Evolutionary conservation across 2,113 vertebrate genomes (phyloP).

Genomic region (Myocastor coypus): DNA sequence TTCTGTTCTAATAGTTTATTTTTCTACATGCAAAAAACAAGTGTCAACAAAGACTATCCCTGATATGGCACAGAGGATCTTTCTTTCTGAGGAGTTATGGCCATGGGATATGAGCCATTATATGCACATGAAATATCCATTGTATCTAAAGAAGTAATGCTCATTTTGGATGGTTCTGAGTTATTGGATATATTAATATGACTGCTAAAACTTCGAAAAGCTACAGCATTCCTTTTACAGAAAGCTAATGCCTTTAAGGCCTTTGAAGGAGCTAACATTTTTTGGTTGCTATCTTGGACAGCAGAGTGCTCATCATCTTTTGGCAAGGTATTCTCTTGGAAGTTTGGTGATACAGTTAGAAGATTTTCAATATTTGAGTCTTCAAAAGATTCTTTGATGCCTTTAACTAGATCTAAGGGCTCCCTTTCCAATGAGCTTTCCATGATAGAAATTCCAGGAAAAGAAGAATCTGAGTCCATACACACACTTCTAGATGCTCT

Average conservation of each 20-base stretch:
- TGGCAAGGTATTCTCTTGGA: constrained; percentile 40
- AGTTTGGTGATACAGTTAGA: constrained; percentile 50
- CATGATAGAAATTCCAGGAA: constrained; percentile 87
- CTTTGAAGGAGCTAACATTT: constrained; percentile 67
- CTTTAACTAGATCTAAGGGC: constrained; percentile 78
- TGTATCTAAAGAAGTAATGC: constrained; percentile 89
- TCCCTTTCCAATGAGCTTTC: constrained; percentile 82
- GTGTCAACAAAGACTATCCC: constrained; percentile 78
- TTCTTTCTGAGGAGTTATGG: constrained; percentile 91
- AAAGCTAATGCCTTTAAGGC: constrained; percentile 82
- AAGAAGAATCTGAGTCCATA: constrained; percentile 89
- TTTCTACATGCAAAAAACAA: constrained; percentile 3
- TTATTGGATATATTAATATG: constrained; percentile 92
- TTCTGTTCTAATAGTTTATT: background rate
- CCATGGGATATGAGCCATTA: constrained; percentile 84
- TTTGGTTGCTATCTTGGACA: background rate
- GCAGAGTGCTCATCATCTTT: constrained; percentile 17
- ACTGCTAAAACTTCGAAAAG: constrained; percentile 96
- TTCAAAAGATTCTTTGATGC: constrained; percentile 86
- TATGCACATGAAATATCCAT: constrained; percentile 91
- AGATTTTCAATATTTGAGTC: constrained; percentile 82
- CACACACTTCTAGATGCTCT: constrained; percentile 84
- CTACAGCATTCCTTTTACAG: constrained; percentile 91
- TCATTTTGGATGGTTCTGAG: constrained; percentile 91
- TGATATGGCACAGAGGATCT: constrained; percentile 76